Conservation (phyloP, 2,797 vertebrate species). For the Trachops cirrhosus region DNA sequence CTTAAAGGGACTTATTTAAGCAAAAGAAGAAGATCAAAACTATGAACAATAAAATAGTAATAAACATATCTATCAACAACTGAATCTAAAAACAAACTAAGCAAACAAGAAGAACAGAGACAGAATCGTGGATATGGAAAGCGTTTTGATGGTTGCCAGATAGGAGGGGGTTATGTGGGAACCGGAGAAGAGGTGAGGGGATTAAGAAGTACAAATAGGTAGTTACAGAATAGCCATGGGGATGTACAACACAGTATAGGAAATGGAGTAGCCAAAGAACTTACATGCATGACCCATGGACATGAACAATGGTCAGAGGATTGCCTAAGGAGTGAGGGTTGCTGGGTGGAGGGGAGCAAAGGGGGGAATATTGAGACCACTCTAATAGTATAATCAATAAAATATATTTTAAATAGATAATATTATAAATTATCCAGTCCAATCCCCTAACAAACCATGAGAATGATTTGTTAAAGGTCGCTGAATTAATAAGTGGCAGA, state of each 20-base stretch:
- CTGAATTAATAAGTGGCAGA: background rate
- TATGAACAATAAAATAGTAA: background rate
- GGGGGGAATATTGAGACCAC: background rate
- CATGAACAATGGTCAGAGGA: background rate
- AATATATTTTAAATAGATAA: background rate
- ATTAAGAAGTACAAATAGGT: background rate
- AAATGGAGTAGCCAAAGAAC: background rate
- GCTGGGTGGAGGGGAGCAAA: background rate
- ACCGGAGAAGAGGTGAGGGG: background rate
- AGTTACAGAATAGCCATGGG: background rate
- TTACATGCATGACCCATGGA: background rate
- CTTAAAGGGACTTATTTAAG: background rate
- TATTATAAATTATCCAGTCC: background rate
- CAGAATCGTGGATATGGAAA: background rate
- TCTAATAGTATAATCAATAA: background rate
- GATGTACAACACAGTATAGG: background rate
- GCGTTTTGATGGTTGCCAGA: background rate
- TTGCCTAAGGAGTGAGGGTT: background rate
- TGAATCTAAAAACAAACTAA: background rate
- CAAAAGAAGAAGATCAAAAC: background rate
- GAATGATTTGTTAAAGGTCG: background rate
- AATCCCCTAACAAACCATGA: background rate
- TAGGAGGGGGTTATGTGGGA: background rate
- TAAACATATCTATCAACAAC: background rate
- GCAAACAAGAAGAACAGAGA: background rate